Evolutionary conservation across 2,113 vertebrate species (phyloP), one percentile per base, ranked within the genome.

Genomic region (Malurus cyaneus): DNA sequence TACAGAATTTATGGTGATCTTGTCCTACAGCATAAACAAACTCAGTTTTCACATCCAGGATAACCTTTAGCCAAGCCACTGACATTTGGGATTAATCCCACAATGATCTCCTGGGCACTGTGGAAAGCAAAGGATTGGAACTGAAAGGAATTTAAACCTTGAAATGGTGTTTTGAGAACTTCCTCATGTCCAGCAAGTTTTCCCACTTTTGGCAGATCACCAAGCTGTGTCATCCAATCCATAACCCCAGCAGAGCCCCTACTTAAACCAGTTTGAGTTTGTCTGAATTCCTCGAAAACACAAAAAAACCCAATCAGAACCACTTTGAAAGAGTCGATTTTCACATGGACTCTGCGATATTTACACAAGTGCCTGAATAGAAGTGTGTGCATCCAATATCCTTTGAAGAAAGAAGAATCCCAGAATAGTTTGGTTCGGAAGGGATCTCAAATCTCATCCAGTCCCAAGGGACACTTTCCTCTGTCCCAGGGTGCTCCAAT

Each of bases 381-480:
- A 44, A 44, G 60, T 10, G 32, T 32, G 46, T 26, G 32, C 17
- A 26, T 14, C 26, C 32, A 44, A 6, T 5, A 60, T 5, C 32
- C 53, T 24, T 14, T 14, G 17, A 25, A 42, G 36, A 50, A 59
- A 44, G 52, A 86, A 67, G 13, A 61, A 39, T 29, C n/a, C 12
- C 10, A 47, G n/a, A 39, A 53, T 5, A 14, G 5, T 13, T 11
- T 24, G 47, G 18, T 54, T 28, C 23, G 10, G 39, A 32, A 2
- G 23, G 12, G 14, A 39, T 18, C 23, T 70, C 23, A n/a, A 53
- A n/a, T 1, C 3, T 19, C 64, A 39, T 24, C 23, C 18, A 15
- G 6, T 32, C 0, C 28, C 28, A 46, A 44, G 42, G 19, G 31
- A 26, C 44, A 52, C 2, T 3, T 66, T 2, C 31, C 21, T 18